Evolutionary conservation across 2,888 invertebrate species (phyloP), one percentile per base, ranked within the genome.

Genomic region (Pachliopta kotzebuea): DNA sequence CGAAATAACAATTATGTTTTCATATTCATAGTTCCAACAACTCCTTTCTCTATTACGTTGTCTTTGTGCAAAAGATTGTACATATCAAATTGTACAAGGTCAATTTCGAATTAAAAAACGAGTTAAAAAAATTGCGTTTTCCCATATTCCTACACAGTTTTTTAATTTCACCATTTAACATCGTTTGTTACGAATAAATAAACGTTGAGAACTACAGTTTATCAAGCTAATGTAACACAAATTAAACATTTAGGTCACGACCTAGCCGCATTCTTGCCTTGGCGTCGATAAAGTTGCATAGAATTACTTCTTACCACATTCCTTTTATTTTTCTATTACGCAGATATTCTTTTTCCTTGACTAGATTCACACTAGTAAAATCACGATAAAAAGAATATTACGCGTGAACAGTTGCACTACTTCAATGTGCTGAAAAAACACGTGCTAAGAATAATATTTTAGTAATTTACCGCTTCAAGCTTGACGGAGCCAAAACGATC

Each of bases 381-480:
- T n/a, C 7, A 45, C 45, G 18, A n/a, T 45, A 45, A n/a, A 45
- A 45, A 45, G n/a, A 18, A 45, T n/a, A n/a, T 45, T n/a, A n/a
- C 6, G 6, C n/a, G 6, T 18, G 8, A 45, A 45, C 3, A 3
- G 45, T 45, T 45, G n/a, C 45, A 7, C 1, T 45, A 2, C 45
- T 6, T 21, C 21, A 52, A 20, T 52, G 50, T 52, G 20, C 11
- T 21, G 8, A 72, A 72, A 72, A 71, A 66, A 74, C 77, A 78
- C 75, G 76, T 71, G 75, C 74, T 73, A 72, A 77, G 80, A 82
- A 81, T 81, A 83, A 74, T 76, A 67, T 74, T 77, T 70, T 72
- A 70, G 74, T 74, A 83, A 84, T 83, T 81, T 83, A 72, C 74
- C 80, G 77, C 79, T 79, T 78, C 81, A 78, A 78, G 83, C 79